Evolutionary conservation across 2,113 vertebrate genomes (phyloP), one percentile per base, ranked within the genome.

Genomic region (Nycticorax nycticorax): DNA sequence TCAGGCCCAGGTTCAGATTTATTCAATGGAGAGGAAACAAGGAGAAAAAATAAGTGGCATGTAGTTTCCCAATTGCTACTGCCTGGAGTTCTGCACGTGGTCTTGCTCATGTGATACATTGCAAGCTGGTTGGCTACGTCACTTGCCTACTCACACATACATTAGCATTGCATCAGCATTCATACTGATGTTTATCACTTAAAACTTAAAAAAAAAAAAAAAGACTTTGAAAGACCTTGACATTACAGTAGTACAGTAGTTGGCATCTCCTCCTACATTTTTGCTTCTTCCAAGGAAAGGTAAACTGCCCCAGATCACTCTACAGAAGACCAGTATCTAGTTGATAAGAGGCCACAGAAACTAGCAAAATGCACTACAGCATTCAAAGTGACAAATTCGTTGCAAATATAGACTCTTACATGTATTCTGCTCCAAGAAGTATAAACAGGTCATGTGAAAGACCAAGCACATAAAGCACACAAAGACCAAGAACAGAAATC

Each of bases 211-310:
- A 37, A 72, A 41, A 72, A n/a, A n/a, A 52, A 53, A 66, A 14
- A 69, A 71, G 1, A 82, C 60, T 47, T 78, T 63, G 45, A 91
- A 87, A 62, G 41, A 91, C 45, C 85, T 94, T 96, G 95, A 93
- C 85, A 82, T 91, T 89, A 93, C 74, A 96, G 48, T 66, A 76
- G 55, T 72, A 81, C 23, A 12, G 23, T 33, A 72, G 55, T 39
- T 95, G 82, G 35, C 62, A 89, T 94, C 94, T 96, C 78, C 64
- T 81, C 27, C 43, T 82, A 73, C 48, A 53, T 30, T 33, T 85
- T 78, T 41, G 30, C 33, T 69, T 87, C 8, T 87, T 86, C 72
- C 96, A 75, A 48, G 63, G 45, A 93, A 74, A 80, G 33, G 76
- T 57, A 27, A 81, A 66, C 10, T 15, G 68, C 35, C 32, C 45